Evolutionary conservation across 2,797 vertebrate genomes (phyloP).

Genomic region (Ptychadena robeensis): DNA sequence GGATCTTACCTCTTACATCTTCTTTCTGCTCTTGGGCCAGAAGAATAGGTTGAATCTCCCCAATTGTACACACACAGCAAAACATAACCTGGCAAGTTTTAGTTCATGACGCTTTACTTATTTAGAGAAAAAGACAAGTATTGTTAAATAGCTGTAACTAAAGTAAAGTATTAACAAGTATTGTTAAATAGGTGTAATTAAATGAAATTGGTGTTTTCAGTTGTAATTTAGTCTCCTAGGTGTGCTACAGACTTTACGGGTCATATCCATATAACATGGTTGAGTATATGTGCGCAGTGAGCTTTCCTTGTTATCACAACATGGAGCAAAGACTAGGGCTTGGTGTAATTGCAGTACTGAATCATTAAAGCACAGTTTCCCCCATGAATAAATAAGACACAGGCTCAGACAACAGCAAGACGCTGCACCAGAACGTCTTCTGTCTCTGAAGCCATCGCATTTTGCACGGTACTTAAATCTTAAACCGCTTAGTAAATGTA

Average conservation of each 20-base stretch:
- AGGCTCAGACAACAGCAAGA: conserved; percentile 32
- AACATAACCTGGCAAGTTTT: too few relatives aligned
- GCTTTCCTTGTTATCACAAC: neutral
- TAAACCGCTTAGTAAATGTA: conserved; percentile 62
- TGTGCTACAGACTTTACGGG: neutral
- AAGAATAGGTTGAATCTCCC: too few relatives aligned
- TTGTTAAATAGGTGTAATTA: neutral
- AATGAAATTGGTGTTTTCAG: neutral
- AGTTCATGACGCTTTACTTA: too few relatives aligned
- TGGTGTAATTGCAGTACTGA: conserved; percentile 34
- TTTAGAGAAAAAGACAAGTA: too few relatives aligned
- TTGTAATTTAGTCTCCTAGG: neutral
- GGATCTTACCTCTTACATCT: too few relatives aligned
- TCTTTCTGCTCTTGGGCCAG: too few relatives aligned
- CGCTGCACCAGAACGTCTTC: conserved; percentile 31
- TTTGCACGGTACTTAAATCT: conserved; percentile 60
- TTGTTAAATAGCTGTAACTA: too few relatives aligned
- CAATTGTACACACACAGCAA: too few relatives aligned
- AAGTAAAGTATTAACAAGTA: too few relatives aligned
- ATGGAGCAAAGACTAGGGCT: conserved; percentile 19
- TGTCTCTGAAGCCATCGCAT: conserved; percentile 55
- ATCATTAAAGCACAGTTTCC: conserved; percentile 47
- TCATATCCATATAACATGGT: neutral
- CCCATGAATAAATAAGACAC: conserved; percentile 50
- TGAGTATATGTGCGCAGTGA: neutral